A percentile compares a stretch with the other conserved stretches of the same genome.
Conservation (phyloP, 2,797 vertebrate genomes). For the Cottoperca gobio region DNA sequence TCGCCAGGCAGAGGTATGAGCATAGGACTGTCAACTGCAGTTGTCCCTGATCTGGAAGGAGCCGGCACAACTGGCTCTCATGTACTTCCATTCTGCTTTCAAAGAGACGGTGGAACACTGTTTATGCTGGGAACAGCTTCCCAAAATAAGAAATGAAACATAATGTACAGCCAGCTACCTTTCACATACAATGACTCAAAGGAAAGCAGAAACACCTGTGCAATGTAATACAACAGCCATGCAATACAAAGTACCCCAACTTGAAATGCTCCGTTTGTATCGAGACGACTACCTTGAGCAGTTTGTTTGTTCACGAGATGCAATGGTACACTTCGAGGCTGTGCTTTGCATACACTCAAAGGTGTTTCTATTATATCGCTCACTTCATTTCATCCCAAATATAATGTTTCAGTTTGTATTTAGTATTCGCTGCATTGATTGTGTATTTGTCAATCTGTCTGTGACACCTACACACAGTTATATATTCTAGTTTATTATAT, state of each 20-base stretch:
- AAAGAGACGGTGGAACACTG: constrained; percentile 17
- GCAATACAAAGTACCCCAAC: background rate
- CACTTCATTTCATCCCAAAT: background rate
- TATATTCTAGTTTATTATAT: too few relatives aligned
- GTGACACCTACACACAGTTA: background rate
- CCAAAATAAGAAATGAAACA: constrained; percentile 19
- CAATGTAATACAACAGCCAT: background rate
- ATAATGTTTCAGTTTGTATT: background rate
- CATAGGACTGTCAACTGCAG: constrained; percentile 71
- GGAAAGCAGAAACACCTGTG: background rate
- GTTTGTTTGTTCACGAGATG: background rate
- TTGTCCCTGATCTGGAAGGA: constrained; percentile 62
- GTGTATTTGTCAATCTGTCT: background rate
- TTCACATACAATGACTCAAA: background rate
- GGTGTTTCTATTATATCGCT: background rate
- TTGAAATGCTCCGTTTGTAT: background rate
- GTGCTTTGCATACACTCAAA: background rate
- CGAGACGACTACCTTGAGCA: background rate
- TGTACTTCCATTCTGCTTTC: constrained; percentile 36
- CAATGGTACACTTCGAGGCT: background rate
- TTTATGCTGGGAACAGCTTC: constrained; percentile 8
- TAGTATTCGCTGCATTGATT: background rate
- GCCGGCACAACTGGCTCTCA: constrained; percentile 45
- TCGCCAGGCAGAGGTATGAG: constrained; percentile 74
- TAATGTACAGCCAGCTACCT: background rate